Percentiles rank a stretch among this genome's conserved stretches.
These are phyloP conservation scores for Aplodontia rufa DNA, from an alignment of 2,113 vertebrate genomes.

Conservation along the genomic window DNA sequence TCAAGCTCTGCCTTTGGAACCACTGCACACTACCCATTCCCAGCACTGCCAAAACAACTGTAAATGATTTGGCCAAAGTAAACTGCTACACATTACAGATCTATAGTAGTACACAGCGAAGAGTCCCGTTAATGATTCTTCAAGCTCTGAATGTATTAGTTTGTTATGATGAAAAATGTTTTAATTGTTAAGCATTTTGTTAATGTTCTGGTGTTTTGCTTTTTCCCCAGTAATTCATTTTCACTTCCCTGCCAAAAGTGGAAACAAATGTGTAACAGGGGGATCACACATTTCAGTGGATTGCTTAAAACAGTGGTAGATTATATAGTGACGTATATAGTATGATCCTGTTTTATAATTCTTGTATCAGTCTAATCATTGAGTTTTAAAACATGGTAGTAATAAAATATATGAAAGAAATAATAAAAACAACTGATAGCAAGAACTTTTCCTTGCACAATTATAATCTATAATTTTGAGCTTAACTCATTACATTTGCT, in stretches of 20 bases:
- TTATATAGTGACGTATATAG: neutral
- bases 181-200: conserved; percentile 38
- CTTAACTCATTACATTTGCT: conserved; percentile 20
- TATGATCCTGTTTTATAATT: conserved; percentile 21
- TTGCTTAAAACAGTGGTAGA: neutral
- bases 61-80: neutral
- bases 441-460: conserved; percentile 4
- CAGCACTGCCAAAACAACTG: neutral
- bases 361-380: neutral
- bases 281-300: neutral
- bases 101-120: neutral
- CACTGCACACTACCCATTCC: neutral
- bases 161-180: neutral
- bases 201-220: neutral
- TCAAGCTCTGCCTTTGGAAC: neutral
- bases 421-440: neutral
- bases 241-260: neutral
- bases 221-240: conserved; percentile 1
- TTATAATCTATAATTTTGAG: neutral
- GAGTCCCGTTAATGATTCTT: neutral
- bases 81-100: neutral
- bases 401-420: neutral
- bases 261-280: neutral
- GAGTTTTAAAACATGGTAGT: neutral
- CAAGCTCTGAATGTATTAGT: neutral